These are phyloP conservation scores for Metalampra italica DNA, from an alignment of 2,888 invertebrate species.

Conservation along the genomic window DNA sequence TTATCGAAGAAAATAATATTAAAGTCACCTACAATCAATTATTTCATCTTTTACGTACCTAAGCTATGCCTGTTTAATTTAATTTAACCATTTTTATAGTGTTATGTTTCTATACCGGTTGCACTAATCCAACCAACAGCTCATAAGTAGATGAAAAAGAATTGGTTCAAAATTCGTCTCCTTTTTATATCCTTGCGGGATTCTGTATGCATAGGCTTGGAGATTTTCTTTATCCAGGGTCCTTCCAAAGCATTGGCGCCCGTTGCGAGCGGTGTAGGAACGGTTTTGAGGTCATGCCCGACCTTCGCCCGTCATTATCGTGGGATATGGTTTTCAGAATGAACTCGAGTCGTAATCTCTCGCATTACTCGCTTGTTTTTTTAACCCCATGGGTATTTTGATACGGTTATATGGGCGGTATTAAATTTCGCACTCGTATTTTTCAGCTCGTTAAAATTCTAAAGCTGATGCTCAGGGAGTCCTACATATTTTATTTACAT, in stretches of 20 bases:
- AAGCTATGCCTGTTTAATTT: no score
- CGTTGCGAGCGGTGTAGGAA: slow-evolving; percentile 9
- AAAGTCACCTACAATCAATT: no score
- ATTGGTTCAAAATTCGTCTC: background rate
- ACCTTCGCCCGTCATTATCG: slow-evolving; percentile 53
- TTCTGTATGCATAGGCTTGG: background rate
- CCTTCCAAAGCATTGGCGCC: slow-evolving; percentile 17
- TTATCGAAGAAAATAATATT: no score
- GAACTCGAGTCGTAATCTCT: slow-evolving; percentile 40
- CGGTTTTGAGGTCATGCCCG: slow-evolving; percentile 44
- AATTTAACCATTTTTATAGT: no score
- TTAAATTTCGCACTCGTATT: background rate
- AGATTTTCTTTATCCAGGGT: slow-evolving; percentile 4
- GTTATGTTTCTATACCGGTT: no score
- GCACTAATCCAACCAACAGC: background rate
- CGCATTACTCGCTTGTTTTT: slow-evolving; percentile 11
- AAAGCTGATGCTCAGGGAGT: background rate
- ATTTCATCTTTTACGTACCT: no score
- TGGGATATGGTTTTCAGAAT: slow-evolving; percentile 49
- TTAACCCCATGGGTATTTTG: background rate
- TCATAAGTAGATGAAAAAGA: background rate
- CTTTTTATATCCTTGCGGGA: background rate
- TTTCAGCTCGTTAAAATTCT: background rate
- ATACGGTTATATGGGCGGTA: background rate
- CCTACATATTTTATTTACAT: no score